These are phyloP conservation scores for Hystrix cristata DNA, from an alignment of 2,113 vertebrate genomes.

Conservation along the genomic window DNA sequence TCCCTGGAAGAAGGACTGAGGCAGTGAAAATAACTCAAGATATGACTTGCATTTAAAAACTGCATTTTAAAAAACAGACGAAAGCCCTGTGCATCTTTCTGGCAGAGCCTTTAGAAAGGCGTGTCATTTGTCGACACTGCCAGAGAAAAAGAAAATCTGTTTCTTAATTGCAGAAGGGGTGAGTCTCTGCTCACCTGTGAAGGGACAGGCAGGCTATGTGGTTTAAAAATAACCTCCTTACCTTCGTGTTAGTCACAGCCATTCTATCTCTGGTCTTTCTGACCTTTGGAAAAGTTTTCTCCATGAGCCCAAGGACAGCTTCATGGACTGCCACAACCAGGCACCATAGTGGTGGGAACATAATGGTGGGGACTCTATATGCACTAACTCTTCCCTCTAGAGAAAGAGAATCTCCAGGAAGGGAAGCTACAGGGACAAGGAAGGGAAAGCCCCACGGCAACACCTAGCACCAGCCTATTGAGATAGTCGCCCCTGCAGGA, in stretches of 20 bases:
- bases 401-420: neutral
- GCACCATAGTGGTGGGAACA: neutral
- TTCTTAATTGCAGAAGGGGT: constrained; percentile 23
- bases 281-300: constrained; percentile 24
- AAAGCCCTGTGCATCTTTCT: neutral
- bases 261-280: constrained; percentile 37
- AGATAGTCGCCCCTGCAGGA: neutral
- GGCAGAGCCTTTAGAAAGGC: neutral
- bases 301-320: neutral
- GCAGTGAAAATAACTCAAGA: constrained; percentile 10
- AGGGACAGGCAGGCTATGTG: neutral
- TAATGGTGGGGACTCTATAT: neutral
- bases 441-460: neutral
- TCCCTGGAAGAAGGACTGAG: neutral
- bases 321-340: neutral
- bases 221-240: neutral
- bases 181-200: neutral
- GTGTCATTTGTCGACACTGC: neutral
- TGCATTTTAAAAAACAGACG: neutral
- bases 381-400: neutral
- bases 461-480: neutral
- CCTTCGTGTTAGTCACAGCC: constrained; percentile 12
- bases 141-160: neutral
- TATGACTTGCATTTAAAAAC: constrained; percentile 25
- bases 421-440: neutral